phyloP scores from a whole-genome alignment of 1,140 invertebrate genomes.

The Thereuonema tuberculata region DNA sequence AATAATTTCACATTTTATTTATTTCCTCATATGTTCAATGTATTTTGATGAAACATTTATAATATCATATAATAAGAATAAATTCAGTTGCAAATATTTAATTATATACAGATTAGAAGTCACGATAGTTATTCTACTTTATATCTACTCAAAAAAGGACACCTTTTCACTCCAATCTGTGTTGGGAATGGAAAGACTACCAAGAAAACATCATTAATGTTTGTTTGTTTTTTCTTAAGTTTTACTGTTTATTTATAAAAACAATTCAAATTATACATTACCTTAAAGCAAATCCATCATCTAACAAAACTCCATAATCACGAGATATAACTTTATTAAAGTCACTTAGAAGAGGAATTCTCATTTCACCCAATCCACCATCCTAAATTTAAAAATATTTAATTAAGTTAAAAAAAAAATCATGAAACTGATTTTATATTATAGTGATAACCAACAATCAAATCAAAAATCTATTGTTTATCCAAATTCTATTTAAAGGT shows the following conservation, averaged over 20 bases:
- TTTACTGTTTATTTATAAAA: neutral
- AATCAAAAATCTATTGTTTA: neutral
- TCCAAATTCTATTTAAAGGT: neutral
- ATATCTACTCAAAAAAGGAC: too few species aligned
- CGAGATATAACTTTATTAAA: constrained; percentile 74
- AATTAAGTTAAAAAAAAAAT: constrained; percentile 7
- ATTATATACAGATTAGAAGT: too few species aligned
- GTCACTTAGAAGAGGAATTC: constrained; percentile 85
- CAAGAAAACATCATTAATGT: too few species aligned
- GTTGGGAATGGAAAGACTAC: too few species aligned
- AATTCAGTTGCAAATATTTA: too few species aligned
- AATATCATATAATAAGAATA: too few species aligned
- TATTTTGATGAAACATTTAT: too few species aligned
- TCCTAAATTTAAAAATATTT: constrained; percentile 37
- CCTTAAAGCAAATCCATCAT: constrained; percentile 67
- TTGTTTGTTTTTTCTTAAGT: too few species aligned
- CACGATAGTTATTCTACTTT: too few species aligned
- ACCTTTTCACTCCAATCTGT: too few species aligned
- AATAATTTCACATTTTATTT: too few species aligned
- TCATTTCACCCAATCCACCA: constrained; percentile 78
- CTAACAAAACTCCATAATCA: constrained; percentile 76
- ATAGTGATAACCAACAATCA: neutral
- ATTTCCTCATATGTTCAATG: too few species aligned
- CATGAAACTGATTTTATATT: neutral
- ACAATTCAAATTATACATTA: constrained; percentile 10